Percentiles rank a stretch among this genome's conserved stretches.
Evolutionary conservation across 2,797 vertebrate genomes (phyloP).

Genomic region (Crenichthys baileyi): DNA sequence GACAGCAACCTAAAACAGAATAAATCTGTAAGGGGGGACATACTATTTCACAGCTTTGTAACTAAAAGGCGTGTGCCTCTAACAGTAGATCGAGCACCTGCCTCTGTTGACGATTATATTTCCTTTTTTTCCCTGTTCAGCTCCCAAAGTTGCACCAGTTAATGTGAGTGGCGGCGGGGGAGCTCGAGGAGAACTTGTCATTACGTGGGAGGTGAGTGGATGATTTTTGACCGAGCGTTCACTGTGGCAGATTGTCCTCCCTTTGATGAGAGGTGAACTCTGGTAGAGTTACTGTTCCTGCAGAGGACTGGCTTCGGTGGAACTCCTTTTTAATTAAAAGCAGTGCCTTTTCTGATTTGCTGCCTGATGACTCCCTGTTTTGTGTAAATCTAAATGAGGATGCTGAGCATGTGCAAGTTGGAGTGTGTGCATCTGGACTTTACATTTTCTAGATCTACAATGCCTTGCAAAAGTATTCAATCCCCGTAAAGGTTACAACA

Average conservation of each 20-base stretch:
- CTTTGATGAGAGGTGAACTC: constrained; percentile 51
- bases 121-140: constrained; percentile 67
- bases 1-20: not conserved
- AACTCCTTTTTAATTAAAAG: constrained; percentile 71
- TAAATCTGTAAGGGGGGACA: not conserved
- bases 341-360: constrained; percentile 63
- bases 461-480: not conserved
- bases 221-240: constrained; percentile 44
- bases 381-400: constrained; percentile 70
- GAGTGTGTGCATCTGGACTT: constrained; percentile 46
- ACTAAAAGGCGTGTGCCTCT: not conserved
- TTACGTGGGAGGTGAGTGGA: constrained; percentile 90
- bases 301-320: constrained; percentile 51
- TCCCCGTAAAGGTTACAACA: not conserved
- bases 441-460: not conserved
- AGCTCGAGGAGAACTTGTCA: constrained; percentile 87
- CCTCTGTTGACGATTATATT: constrained; percentile 3
- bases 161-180: constrained; percentile 87
- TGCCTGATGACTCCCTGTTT: constrained; percentile 58
- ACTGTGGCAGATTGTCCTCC: constrained; percentile 43
- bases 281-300: constrained; percentile 52
- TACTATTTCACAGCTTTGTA: not conserved
- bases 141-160: constrained; percentile 83
- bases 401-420: constrained; percentile 37
- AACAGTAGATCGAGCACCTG: not conserved